These are phyloP conservation scores for Caenorhabditis briggsae DNA, from an alignment of 1,140 invertebrate genomes.

Conservation along the genomic window DNA sequence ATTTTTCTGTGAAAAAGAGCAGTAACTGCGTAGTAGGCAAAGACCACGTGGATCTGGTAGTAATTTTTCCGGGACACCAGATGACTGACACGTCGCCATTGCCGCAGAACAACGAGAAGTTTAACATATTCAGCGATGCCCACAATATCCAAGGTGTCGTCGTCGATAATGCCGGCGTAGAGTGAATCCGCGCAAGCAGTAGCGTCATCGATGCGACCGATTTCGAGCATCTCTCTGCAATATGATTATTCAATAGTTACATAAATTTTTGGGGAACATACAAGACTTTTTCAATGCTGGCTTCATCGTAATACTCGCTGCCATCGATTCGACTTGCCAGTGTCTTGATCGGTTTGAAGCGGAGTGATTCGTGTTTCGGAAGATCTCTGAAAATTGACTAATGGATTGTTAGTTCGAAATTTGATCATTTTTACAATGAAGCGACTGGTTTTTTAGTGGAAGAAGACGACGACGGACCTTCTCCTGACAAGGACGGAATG, in stretches of 20 bases:
- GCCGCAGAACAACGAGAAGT: conserved; percentile 5
- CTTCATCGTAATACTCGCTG: conserved; percentile 17
- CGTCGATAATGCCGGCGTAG: conserved; percentile 33
- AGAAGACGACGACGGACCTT: background rate
- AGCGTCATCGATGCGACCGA: conserved; percentile 12
- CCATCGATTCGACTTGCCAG: conserved; percentile 33
- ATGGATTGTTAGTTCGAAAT: background rate
- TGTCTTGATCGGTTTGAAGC: conserved; percentile 16
- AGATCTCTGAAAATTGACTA: background rate
- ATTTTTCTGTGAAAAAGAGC: conserved; percentile 31
- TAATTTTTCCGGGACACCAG: conserved; percentile 8
- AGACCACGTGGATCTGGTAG: conserved; percentile 19
- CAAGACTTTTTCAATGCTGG: conserved; percentile 44
- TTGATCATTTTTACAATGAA: background rate
- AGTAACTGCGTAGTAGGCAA: conserved; percentile 21
- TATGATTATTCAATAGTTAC: background rate
- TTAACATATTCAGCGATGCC: conserved; percentile 32
- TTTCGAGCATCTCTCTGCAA: conserved; percentile 31
- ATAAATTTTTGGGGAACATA: background rate
- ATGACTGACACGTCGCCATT: conserved; percentile 30
- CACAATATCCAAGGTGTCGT: conserved; percentile 6
- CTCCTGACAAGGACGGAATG: background rate
- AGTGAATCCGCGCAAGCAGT: background rate
- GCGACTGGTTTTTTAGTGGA: background rate
- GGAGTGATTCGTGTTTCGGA: conserved; percentile 15